Conservation (phyloP, 2,797 vertebrate species). For the Mus minutoides region DNA sequence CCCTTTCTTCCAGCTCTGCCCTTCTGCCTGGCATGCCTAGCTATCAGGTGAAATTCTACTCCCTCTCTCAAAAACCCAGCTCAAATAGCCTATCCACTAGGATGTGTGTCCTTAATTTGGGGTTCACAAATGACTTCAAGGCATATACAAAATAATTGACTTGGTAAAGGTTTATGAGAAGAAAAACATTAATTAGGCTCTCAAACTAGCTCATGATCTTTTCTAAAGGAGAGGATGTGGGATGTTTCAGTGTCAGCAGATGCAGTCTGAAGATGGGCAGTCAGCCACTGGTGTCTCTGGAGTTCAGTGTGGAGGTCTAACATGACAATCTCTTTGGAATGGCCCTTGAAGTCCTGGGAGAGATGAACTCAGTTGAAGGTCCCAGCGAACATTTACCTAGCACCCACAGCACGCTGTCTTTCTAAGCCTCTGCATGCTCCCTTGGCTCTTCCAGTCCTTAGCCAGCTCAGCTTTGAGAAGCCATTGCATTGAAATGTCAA, state of each 20-base stretch:
- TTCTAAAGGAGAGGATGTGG: background rate
- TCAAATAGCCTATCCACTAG: constrained; percentile 32
- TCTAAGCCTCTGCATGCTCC: background rate
- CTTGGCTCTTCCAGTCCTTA: background rate
- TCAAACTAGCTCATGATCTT: background rate
- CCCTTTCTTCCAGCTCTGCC: background rate
- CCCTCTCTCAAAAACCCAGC: constrained; percentile 16
- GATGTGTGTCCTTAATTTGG: background rate
- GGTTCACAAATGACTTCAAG: background rate
- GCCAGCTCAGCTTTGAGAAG: background rate
- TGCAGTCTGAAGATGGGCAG: background rate
- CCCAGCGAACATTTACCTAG: background rate
- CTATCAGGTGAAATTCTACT: background rate
- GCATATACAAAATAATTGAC: background rate
- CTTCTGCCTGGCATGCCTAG: constrained; percentile 21
- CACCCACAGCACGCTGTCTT: background rate
- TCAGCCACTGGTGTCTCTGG: background rate
- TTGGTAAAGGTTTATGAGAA: constrained; percentile 23
- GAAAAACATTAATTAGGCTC: background rate
- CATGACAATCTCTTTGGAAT: background rate
- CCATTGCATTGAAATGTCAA: background rate
- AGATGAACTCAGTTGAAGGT: background rate
- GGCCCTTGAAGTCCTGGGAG: background rate
- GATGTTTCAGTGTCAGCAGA: background rate
- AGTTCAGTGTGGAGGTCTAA: background rate